A percentile compares a stretch with the other conserved stretches of the same genome.
phyloP scores from a whole-genome alignment of 2,797 vertebrate genomes.

The Simalia tracyae region DNA sequence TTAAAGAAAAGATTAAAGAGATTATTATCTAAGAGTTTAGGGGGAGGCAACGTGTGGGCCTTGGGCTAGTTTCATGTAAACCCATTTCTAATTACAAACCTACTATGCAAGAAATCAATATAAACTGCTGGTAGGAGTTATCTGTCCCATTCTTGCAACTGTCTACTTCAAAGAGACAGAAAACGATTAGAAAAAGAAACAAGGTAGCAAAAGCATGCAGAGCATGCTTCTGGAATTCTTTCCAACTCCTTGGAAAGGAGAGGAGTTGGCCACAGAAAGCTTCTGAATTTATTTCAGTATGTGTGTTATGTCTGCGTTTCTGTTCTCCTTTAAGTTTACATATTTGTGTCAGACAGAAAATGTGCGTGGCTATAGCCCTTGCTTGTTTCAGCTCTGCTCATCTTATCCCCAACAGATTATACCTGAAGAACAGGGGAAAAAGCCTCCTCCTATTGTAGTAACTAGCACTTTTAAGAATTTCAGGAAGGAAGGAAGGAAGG shows the following conservation, averaged over 20 bases:
- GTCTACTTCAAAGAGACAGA: background rate
- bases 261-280: background rate
- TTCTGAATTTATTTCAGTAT: background rate
- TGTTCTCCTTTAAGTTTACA: background rate
- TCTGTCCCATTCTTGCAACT: background rate
- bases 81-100: background rate
- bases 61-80: background rate
- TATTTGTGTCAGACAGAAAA: background rate
- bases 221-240: background rate
- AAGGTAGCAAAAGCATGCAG: background rate
- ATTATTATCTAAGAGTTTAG: background rate
- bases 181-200: background rate
- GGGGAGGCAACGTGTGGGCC: background rate
- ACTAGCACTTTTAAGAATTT: background rate
- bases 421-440: background rate
- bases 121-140: background rate
- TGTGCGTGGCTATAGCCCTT: background rate
- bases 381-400: background rate
- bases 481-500: too few species aligned
- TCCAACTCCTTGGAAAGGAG: background rate
- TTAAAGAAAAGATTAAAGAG: constrained; percentile 10
- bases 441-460: background rate
- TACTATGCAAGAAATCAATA: background rate
- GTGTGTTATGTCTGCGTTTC: background rate
- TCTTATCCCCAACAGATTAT: background rate